Conservation (phyloP, 2,888 invertebrate species). For the Mechanitis messenoides region DNA sequence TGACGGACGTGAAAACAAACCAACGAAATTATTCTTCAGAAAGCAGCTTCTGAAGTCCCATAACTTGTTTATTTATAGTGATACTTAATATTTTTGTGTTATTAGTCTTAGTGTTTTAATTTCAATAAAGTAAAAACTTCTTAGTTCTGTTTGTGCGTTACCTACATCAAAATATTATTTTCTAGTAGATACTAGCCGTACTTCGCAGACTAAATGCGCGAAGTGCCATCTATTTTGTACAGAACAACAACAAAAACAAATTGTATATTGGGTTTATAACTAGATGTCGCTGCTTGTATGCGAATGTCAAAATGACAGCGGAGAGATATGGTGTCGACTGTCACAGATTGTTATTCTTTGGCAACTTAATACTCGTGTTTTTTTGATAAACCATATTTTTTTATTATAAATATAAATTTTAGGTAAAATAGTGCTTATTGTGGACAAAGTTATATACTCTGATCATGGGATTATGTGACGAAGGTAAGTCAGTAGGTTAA, state of each 20-base stretch:
- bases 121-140: too few relatives aligned
- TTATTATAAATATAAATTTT: slow-evolving; percentile 14
- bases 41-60: too few relatives aligned
- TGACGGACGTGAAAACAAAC: too few relatives aligned
- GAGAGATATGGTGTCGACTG: neutral
- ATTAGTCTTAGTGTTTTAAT: too few relatives aligned
- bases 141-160: too few relatives aligned
- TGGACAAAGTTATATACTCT: slow-evolving; percentile 10
- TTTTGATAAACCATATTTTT: slow-evolving; percentile 8
- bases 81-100: too few relatives aligned
- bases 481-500: slow-evolving; percentile 50
- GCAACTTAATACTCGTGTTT: slow-evolving; percentile 9
- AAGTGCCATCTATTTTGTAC: neutral
- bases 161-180: too few relatives aligned
- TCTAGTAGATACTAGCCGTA: too few relatives aligned
- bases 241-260: neutral
- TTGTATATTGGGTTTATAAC: neutral
- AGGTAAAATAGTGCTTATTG: slow-evolving; percentile 9
- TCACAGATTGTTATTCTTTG: slow-evolving; percentile 10
- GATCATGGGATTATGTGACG: slow-evolving; percentile 66
- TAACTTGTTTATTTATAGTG: too few relatives aligned
- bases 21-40: too few relatives aligned
- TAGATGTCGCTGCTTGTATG: slow-evolving; percentile 2
- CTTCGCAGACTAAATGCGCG: too few relatives aligned
- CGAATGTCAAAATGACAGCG: neutral